Base-by-base conservation (phyloP, 2,888 invertebrate genomes). In the Oligia fasciuncula region DNA sequence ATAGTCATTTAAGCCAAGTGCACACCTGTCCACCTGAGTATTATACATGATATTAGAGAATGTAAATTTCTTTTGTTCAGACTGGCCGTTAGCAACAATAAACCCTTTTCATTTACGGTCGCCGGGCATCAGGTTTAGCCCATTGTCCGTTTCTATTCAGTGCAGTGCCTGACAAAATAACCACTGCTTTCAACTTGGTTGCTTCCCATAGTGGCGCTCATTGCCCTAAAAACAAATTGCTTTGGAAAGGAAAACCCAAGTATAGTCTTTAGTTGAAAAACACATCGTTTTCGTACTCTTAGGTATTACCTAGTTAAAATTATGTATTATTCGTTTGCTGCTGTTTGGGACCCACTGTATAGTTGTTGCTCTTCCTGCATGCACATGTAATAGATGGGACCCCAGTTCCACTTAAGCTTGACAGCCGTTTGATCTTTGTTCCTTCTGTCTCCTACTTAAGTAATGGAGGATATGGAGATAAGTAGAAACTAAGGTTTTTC, bases 31-130 rank as follows among this genome's bases (percentile, higher is more conserved):
- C 46, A 67, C 5, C 19, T 19, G 51, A 49, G 77, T 35, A 40
- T 29, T 51, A 70, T 43, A 79, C 51, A 62, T 67, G 60, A 51
- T 75, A 67, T 73, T 73, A 63, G 43, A 81, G 54, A n/a, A 72
- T 62, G 46, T 63, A 75, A 49, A 65, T 65, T 51, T 51, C 83
- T 77, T 82, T 82, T 85, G 70, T 82, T 86, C 76, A 29, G 19
- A 49, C 60, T 57, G 49, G 23, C 62, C 29, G 40, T 60, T 73
- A 86, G 67, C 73, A 73, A 77, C 70, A 86, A 73, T 76, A 67
- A 60, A 77, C 67, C 77, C 63, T 82, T 82, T 70, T 73, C 46
- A 70, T 82, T 86, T 77, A 86, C 67, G 86, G 84, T 77, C 54
- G 70, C 62, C 73, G 67, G 83, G 77, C 57, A 86, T 82, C 83